Evolutionary conservation across 2,888 invertebrate species (phyloP), one percentile per base, ranked within the genome.

Genomic region (Pheosia gnoma): DNA sequence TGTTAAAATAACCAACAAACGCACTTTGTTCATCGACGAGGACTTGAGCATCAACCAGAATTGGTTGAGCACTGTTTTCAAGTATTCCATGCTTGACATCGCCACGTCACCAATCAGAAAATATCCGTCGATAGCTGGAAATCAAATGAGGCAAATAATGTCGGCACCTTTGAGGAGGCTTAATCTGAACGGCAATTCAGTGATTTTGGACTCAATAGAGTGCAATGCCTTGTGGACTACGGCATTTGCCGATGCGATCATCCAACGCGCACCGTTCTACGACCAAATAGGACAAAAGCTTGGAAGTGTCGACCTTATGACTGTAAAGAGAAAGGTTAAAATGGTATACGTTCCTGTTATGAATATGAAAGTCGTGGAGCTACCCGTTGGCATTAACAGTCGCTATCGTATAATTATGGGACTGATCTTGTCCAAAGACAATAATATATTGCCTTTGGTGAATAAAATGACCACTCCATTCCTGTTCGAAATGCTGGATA

Each of bases 101-200:
- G 57, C 62, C 5, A 51, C 58, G 3, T 71, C 66, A 13, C 72
- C 74, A 9, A 59, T 77, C 25, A 67, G 60, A 43, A n/a, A 62
- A 4, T 61, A 74, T 36, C 70, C 74, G 3, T 37, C 4, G 0
- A 57, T 36, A 7, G 71, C 68, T 7, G 60, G 60, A 0, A 62
- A 60, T n/a, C 54, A 63, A 13, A 65, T 76, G 36, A 70, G 60
- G 43, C 61, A 54, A 25, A n/a, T 72, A 0, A 59, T 57, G 13
- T 43, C 10, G 8, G 60, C 58, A 0, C 25, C 57, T 9, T 37
- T 62, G 3, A 43, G 51, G 9, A 59, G 1, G 5, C 8, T 68
- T 0, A 64, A 75, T 39, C 60, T 75, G 3, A 60, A 61, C 3
- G 75, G 75, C 5, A 75, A 74, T 47, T 73, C 75, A 1, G 57